Base-by-base conservation (phyloP, 2,888 invertebrate species). In the Lithosia quadra region DNA sequence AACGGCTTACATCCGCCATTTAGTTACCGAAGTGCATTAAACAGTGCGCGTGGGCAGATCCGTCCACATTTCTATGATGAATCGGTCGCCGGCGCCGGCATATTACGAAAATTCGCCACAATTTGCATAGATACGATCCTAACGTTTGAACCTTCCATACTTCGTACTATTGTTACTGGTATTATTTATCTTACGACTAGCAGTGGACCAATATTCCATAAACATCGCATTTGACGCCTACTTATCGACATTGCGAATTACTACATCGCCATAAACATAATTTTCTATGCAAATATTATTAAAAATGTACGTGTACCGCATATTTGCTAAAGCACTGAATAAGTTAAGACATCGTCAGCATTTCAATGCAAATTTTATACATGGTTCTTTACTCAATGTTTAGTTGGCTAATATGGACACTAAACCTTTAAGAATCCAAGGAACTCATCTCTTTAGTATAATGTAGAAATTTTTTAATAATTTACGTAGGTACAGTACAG, bases 1-100 rank as follows among this genome's bases (percentile, higher is more conserved):
- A 81, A 77, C 73, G 61, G 67, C 68, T 72, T 73, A 78, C 84
- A 85, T 86, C 87, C 84, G 84, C 75, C 77, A 77, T 80, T 80
- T 78, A 59, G 65, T 76, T 74, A 72, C 74, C 76, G 75, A 78
- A 80, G 86, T 88, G 88, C 88, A 89, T 92, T 90, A 88, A 90
- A 90, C 84, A 84, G 75, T 63, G 76, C 76, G 92, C 93, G 94
- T 94, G 92, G 94, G 94, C 87, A 73, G 91, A 85, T 87, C 89
- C 92, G 93, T 93, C 93, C 91, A 92, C 93, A 92, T 93, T 92
- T 90, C 90, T 91, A 93, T 94, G 94, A 94, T 94, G 93, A 90
- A 94, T 94, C 90, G 94, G 87, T 88, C 88, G 82, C 86, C 85
- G 87, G 87, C 88, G 88, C 87, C 86, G 84, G 84, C 81, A 83